These are phyloP conservation scores for Caenorhabditis briggsae DNA, from an alignment of 1,140 invertebrate genomes.

Conservation along the genomic window DNA sequence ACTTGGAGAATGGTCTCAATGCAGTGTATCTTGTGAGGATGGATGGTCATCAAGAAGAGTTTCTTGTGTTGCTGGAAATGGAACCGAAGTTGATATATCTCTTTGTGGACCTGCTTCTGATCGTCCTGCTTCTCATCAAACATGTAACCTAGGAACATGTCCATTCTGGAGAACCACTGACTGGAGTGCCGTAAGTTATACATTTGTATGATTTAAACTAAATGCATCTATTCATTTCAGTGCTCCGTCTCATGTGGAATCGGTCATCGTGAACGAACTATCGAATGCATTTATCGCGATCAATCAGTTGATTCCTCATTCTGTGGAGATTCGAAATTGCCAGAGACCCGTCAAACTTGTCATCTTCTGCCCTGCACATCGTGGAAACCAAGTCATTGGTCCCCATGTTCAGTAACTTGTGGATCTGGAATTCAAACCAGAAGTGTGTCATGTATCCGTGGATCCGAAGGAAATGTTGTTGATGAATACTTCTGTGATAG, in stretches of 20 bases:
- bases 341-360: constrained; percentile 50
- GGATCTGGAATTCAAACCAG: constrained; percentile 69
- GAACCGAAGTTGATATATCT: constrained; percentile 58
- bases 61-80: constrained; percentile 72
- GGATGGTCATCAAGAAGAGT: constrained; percentile 73
- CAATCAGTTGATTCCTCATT: constrained; percentile 72
- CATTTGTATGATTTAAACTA: not conserved
- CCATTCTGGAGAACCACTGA: constrained; percentile 73
- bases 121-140: constrained; percentile 70
- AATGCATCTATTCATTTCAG: constrained; percentile 53
- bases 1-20: constrained; percentile 72
- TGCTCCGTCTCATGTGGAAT: constrained; percentile 74
- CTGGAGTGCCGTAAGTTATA: constrained; percentile 68
- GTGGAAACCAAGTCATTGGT: constrained; percentile 71
- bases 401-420: constrained; percentile 69
- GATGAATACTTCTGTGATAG: constrained; percentile 52
- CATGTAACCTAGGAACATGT: constrained; percentile 73
- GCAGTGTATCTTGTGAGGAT: constrained; percentile 71
- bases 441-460: constrained; percentile 65
- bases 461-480: constrained; percentile 66
- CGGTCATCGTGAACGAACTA: constrained; percentile 67
- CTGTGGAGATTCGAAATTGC: constrained; percentile 62
- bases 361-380: constrained; percentile 69
- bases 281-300: constrained; percentile 75
- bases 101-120: constrained; percentile 59